Evolutionary conservation across 2,888 invertebrate species (phyloP), one percentile per base, ranked within the genome.

Genomic region (Ischnus inquisitorius): DNA sequence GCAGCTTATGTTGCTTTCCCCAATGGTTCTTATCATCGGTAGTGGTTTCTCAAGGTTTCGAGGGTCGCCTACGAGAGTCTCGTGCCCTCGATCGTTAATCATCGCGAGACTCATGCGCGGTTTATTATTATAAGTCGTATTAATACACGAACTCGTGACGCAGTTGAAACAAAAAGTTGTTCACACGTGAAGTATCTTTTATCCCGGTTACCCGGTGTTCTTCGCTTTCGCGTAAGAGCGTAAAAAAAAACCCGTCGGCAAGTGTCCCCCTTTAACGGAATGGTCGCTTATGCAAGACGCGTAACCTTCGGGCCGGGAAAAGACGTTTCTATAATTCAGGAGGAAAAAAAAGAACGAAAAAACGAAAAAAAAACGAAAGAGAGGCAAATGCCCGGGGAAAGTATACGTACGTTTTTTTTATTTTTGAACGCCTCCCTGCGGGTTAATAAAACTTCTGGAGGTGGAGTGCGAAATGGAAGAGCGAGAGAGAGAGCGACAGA

Each of bases 301-400:
- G 71, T 79, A 48, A 74, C 72, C 48, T 57, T 69, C 25, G n/a
- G 48, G 48, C 22, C 64, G 14, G 48, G 19, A 62, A 48, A 74
- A 64, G 51, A 51, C 79, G 51, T 79, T 79, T 74, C 79, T 79
- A 79, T 79, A 79, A 79, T 79, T 74, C 79, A 79, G 48, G 1
- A 3, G 41, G 39, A 48, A 60, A 57, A 28, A 28, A 43, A 43
- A 28, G 39, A 48, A 60, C 41, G 16, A 28, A 43, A 43, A 28
- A 46, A 43, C 2, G 19, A 16, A 10, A 19, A 28, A 46, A 46
- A 46, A 34, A 34, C 4, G 34, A 34, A 14, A 57, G 28, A 57
- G 25, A 57, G 12, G 14, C 14, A 14, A 28, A 57, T 8, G 28
- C 57, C 57, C 25, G 57, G 25, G 57, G 57, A 57, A 28, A 25